phyloP scores from a whole-genome alignment of 2,888 invertebrate genomes.

The Zaprionus lineosus region DNA sequence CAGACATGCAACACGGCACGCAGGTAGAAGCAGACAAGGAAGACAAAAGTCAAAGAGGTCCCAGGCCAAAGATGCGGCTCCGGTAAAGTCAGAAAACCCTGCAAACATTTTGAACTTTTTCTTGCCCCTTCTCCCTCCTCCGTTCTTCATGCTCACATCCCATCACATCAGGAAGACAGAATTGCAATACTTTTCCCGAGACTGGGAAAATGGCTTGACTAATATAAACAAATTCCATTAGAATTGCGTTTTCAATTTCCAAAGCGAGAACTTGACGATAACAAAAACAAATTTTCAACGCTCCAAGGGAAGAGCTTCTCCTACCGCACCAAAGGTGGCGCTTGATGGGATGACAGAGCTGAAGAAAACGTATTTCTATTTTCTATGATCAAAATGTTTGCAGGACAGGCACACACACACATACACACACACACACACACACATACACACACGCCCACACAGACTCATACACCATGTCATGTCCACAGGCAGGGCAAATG shows the following conservation, averaged over 20 bases:
- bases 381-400: neutral
- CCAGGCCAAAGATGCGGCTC: slow-evolving; percentile 6
- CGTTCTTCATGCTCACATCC: too few relatives aligned
- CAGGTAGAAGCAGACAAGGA: slow-evolving; percentile 51
- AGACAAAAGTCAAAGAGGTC: slow-evolving; percentile 52
- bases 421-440: neutral
- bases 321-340: neutral
- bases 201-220: neutral
- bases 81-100: slow-evolving; percentile 19
- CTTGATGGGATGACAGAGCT: neutral
- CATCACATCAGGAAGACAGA: neutral
- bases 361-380: neutral
- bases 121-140: neutral
- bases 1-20: slow-evolving; percentile 56
- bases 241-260: neutral
- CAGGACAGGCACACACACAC: slow-evolving; percentile 36
- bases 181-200: neutral
- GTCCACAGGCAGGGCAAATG: neutral
- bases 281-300: neutral
- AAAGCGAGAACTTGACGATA: neutral
- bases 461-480: neutral
- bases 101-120: neutral
- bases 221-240: neutral
- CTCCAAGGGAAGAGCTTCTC: neutral
- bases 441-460: slow-evolving; percentile 1